Evolutionary conservation across 2,113 vertebrate species (phyloP).

Genomic region (Gavialis gangeticus): DNA sequence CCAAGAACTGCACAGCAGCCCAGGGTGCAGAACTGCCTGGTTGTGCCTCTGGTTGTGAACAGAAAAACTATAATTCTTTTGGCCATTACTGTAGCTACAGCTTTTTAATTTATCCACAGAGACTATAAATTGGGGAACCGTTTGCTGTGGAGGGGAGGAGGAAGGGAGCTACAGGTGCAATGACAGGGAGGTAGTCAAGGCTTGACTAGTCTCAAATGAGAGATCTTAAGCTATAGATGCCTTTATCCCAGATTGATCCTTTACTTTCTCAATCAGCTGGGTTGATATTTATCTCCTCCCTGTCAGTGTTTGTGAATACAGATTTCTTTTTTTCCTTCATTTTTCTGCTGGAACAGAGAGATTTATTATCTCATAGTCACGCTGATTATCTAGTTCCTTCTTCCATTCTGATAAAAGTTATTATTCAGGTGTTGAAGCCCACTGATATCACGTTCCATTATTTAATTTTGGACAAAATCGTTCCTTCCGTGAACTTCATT

Average conservation of each 20-base stretch:
- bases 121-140: no score
- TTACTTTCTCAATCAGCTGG: background rate
- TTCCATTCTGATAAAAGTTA: background rate
- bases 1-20: no score
- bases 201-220: background rate
- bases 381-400: background rate
- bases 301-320: background rate
- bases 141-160: no score
- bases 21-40: no score
- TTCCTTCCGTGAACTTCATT: background rate
- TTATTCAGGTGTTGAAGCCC: background rate
- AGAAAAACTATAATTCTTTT: background rate
- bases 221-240: background rate
- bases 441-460: background rate
- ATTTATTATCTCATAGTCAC: background rate
- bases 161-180: background rate
- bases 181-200: background rate
- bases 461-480: background rate
- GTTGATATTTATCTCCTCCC: background rate
- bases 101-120: background rate
- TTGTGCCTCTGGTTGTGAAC: background rate
- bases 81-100: background rate
- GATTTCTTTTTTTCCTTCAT: background rate
- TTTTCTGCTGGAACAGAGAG: background rate
- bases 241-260: background rate